Percentiles rank a stretch among this genome's conserved stretches.
These are phyloP conservation scores for Darevskia nairensis DNA, from an alignment of 2,797 vertebrate genomes.

Conservation along the genomic window DNA sequence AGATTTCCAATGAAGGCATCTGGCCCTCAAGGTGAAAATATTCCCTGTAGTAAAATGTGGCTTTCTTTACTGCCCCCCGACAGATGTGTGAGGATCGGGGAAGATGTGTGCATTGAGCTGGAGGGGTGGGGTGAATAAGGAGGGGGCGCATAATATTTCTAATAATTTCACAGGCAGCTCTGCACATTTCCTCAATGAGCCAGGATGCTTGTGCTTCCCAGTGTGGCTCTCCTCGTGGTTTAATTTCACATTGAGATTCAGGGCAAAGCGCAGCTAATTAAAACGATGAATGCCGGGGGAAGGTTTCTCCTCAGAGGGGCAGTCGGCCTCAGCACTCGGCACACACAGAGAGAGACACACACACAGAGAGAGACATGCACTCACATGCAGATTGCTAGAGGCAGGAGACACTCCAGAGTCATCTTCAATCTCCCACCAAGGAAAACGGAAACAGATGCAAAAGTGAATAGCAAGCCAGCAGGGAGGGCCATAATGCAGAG, in stretches of 20 bases:
- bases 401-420: conserved; percentile 42
- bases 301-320: conserved; percentile 60
- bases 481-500: neutral
- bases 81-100: neutral
- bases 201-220: conserved; percentile 60
- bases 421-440: conserved; percentile 20
- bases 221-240: conserved; percentile 49
- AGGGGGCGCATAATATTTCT: conserved; percentile 60
- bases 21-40: no score
- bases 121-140: conserved; percentile 10
- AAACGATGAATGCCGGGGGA: conserved; percentile 71
- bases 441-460: conserved; percentile 44
- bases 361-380: neutral
- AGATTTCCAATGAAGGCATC: no score
- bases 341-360: neutral
- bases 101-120: conserved; percentile 4
- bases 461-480: neutral
- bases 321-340: conserved; percentile 47
- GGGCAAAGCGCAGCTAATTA: conserved; percentile 74
- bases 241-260: conserved; percentile 75
- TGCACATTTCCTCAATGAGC: conserved; percentile 54
- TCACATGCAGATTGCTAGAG: conserved; percentile 34
- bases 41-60: no score
- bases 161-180: conserved; percentile 69
- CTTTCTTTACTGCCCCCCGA: neutral